phyloP scores from a whole-genome alignment of 1,140 invertebrate genomes.

The Alviniconcha marisindica region DNA sequence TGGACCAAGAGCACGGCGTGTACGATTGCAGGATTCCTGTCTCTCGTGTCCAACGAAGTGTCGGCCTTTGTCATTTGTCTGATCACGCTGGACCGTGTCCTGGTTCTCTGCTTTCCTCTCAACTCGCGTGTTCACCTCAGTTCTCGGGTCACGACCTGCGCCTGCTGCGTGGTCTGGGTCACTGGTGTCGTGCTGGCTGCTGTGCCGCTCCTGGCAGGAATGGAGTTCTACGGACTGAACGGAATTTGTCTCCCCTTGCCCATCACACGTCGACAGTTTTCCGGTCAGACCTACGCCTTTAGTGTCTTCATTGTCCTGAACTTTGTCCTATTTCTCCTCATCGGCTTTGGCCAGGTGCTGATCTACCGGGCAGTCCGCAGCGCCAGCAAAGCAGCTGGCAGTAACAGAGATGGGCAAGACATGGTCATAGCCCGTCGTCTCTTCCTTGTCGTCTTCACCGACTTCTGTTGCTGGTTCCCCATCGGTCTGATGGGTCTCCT shows the following conservation, averaged over 20 bases:
- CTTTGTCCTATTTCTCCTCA: constrained; percentile 48
- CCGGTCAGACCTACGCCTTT: constrained; percentile 51
- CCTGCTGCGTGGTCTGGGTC: constrained; percentile 34
- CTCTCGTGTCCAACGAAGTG: constrained; percentile 60
- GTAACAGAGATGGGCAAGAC: constrained; percentile 36
- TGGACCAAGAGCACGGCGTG: constrained; percentile 61
- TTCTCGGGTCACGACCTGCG: constrained; percentile 25
- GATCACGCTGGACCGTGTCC: constrained; percentile 63
- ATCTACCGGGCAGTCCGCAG: constrained; percentile 46
- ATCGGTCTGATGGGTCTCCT: constrained; percentile 45
- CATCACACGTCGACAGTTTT: constrained; percentile 35
- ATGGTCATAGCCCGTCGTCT: constrained; percentile 44
- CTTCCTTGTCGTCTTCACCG: constrained; percentile 47
- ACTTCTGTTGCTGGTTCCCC: constrained; percentile 51
- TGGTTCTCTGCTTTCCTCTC: constrained; percentile 64
- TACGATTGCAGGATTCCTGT: constrained; percentile 59
- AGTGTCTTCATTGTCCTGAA: constrained; percentile 54
- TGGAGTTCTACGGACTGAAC: constrained; percentile 54
- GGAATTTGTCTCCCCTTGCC: constrained; percentile 55
- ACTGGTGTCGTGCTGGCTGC: constrained; percentile 38
- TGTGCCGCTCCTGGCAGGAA: constrained; percentile 19
- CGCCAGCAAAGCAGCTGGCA: neutral
- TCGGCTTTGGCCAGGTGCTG: constrained; percentile 49
- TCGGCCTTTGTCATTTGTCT: constrained; percentile 61
- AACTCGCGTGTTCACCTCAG: constrained; percentile 30